Conservation (phyloP, 2,888 invertebrate species). For the Limnephilus auricula region DNA sequence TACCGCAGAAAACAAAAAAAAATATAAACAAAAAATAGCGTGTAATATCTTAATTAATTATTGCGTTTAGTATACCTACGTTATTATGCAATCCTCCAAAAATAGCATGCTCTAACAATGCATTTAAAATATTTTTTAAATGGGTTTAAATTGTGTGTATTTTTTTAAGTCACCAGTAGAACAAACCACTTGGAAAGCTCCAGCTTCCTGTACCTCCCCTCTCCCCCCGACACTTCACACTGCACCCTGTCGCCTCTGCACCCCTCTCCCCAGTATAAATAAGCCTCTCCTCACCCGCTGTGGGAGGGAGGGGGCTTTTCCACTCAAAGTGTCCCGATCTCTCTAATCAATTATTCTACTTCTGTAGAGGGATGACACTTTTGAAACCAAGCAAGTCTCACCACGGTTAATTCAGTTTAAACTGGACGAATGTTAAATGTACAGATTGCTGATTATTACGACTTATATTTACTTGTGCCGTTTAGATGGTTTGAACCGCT, state of each 20-base stretch:
- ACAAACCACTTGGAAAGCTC: background rate
- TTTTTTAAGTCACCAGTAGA: background rate
- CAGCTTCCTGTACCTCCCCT: background rate
- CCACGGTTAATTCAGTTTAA: background rate
- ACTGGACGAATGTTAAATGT: background rate
- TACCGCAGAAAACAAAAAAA: too few species aligned
- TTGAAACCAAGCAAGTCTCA: background rate
- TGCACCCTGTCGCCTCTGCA: background rate
- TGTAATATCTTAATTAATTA: too few species aligned
- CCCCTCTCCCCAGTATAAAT: constrained; percentile 23
- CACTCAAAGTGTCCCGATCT: constrained; percentile 42
- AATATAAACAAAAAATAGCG: too few species aligned
- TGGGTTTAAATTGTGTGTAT: too few species aligned
- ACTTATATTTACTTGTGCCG: too few species aligned
- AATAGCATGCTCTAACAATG: too few species aligned
- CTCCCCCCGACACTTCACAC: background rate
- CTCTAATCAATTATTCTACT: constrained; percentile 25
- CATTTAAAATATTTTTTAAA: too few species aligned
- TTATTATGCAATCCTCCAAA: too few species aligned
- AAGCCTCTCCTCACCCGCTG: constrained; percentile 1
- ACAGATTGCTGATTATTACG: too few species aligned
- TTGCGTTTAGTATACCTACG: too few species aligned
- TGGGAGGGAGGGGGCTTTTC: background rate
- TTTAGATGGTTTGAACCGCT: too few species aligned
- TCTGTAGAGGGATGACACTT: background rate